Conservation (phyloP, 35 echinoderm and acorn worm genomes). For the Hemicentrotus pulcherrimus region DNA sequence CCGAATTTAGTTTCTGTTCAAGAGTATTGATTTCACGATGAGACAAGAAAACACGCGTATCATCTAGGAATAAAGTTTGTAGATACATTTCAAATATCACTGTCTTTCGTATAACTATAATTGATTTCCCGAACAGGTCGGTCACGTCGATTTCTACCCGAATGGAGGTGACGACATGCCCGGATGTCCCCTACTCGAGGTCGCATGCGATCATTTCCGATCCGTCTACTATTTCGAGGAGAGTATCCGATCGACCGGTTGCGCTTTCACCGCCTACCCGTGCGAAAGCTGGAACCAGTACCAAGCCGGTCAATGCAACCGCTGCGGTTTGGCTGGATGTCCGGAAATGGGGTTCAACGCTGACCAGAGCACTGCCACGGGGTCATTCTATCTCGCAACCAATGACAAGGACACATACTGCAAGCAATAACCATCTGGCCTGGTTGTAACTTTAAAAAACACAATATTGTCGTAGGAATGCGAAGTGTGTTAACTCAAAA, state of each 20-base stretch:
- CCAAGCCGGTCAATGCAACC: constrained; percentile 52
- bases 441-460: too few relatives aligned
- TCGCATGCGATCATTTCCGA: constrained; percentile 61
- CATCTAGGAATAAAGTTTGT: too few relatives aligned
- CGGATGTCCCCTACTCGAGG: constrained; percentile 54
- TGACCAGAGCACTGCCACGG: constrained; percentile 58
- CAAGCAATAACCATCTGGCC: not conserved
- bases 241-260: constrained; percentile 50
- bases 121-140: constrained; percentile 7
- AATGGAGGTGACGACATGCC: constrained; percentile 82
- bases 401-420: not conserved
- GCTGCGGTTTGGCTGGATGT: constrained; percentile 57
- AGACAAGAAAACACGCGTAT: too few relatives aligned
- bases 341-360: constrained; percentile 87
- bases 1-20: too few relatives aligned
- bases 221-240: constrained; percentile 61
- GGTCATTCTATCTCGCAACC: constrained; percentile 67
- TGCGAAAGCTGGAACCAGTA: constrained; percentile 67
- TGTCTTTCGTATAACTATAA: not conserved
- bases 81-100: too few relatives aligned
- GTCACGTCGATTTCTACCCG: constrained; percentile 90
- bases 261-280: constrained; percentile 60
- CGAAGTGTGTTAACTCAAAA: too few relatives aligned
- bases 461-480: too few relatives aligned
- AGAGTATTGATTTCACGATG: too few relatives aligned